A percentile compares a stretch with the other conserved stretches of the same genome.
phyloP scores from a whole-genome alignment of 2,113 vertebrate genomes.

The Danionella cerebrum region DNA sequence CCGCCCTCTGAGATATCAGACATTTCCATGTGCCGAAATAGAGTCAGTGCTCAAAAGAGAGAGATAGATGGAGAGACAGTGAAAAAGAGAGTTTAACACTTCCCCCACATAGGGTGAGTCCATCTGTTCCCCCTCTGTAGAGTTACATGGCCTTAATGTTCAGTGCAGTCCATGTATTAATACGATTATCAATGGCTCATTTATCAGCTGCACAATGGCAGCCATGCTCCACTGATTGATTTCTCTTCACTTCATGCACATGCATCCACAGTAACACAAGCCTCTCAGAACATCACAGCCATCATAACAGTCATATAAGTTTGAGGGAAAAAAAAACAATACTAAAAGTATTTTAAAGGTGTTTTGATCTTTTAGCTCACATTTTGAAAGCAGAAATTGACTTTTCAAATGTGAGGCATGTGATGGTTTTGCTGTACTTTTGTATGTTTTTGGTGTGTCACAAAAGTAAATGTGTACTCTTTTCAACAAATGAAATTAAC shows the following conservation, averaged over 20 bases:
- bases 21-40: neutral
- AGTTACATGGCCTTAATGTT: conserved; percentile 53
- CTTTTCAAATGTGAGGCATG: too few relatives aligned
- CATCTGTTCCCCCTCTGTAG: conserved; percentile 46
- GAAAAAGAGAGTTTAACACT: conserved; percentile 38
- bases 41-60: neutral
- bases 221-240: conserved; percentile 57
- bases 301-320: neutral
- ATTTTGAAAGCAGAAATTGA: too few relatives aligned
- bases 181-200: conserved; percentile 67
- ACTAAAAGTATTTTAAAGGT: too few relatives aligned
- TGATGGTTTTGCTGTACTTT: too few relatives aligned
- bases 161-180: conserved; percentile 62
- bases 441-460: too few relatives aligned
- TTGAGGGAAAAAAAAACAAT: neutral
- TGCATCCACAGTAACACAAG: neutral
- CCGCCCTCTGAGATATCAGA: neutral
- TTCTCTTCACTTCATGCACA: conserved; percentile 36
- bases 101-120: conserved; percentile 42
- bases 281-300: neutral
- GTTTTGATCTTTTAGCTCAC: too few relatives aligned
- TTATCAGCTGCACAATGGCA: conserved; percentile 60
- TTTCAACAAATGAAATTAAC: too few relatives aligned
- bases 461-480: too few relatives aligned
- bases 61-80: neutral